Conservation (phyloP, 2,797 vertebrate species). For the Pachyuromys duprasi region DNA sequence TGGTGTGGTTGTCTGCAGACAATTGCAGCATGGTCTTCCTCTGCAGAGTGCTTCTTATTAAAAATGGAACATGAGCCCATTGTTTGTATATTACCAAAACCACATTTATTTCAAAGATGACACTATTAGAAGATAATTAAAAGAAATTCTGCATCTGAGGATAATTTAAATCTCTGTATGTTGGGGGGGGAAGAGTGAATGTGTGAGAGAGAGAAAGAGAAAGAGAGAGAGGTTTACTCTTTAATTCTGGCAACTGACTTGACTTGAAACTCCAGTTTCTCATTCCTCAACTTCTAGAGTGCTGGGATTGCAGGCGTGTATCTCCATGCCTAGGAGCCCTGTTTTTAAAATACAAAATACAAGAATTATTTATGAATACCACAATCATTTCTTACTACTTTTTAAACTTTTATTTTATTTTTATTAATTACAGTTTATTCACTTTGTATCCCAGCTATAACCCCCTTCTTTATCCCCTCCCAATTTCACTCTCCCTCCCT, state of each 20-base stretch:
- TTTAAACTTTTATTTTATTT: no score
- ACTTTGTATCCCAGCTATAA: no score
- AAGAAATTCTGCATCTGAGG: not conserved
- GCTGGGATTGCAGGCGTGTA: not conserved
- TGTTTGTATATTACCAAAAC: not conserved
- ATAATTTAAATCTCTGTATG: not conserved
- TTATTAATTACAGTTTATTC: no score
- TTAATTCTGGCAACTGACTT: not conserved
- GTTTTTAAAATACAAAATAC: not conserved
- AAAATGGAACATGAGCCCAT: not conserved
- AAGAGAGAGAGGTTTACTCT: not conserved
- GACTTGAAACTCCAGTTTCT: not conserved
- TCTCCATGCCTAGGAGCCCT: not conserved
- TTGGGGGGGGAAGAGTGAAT: not conserved
- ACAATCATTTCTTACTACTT: not conserved
- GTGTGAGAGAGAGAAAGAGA: not conserved
- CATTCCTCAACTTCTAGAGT: not conserved
- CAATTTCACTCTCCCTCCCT: no score
- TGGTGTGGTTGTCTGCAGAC: not conserved
- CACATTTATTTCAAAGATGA: constrained; percentile 4
- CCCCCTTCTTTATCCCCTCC: no score
- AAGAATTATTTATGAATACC: not conserved
- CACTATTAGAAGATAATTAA: not conserved
- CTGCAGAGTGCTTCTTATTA: not conserved
- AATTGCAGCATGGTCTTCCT: not conserved